Evolutionary conservation across 2,888 invertebrate genomes (phyloP).

Genomic region (Noctua janthina): DNA sequence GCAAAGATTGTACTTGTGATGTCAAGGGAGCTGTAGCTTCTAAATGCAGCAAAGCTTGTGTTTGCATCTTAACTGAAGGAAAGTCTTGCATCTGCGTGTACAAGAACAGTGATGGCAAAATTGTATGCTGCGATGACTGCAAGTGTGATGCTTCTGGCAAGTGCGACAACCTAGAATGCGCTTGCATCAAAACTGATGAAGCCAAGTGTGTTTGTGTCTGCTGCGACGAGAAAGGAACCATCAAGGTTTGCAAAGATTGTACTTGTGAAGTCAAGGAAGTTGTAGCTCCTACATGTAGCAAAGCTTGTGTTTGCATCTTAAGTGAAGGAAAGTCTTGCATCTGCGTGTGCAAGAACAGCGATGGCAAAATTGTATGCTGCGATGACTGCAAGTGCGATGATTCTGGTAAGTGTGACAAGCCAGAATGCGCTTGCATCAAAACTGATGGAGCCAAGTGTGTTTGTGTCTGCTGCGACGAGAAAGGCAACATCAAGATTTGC

Average conservation of each 20-base stretch:
- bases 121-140: slow-evolving; percentile 66
- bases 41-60: slow-evolving; percentile 53
- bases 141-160: slow-evolving; percentile 53
- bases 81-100: slow-evolving; percentile 61
- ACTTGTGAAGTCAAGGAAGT: slow-evolving; percentile 16
- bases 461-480: slow-evolving; percentile 63
- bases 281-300: slow-evolving; percentile 35
- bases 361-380: slow-evolving; percentile 41
- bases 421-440: slow-evolving; percentile 58
- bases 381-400: slow-evolving; percentile 52
- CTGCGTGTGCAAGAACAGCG: slow-evolving; percentile 51
- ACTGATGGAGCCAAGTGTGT: slow-evolving; percentile 63
- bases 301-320: slow-evolving; percentile 60
- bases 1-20: slow-evolving; percentile 64
- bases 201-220: slow-evolving; percentile 52
- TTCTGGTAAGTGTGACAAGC: slow-evolving; percentile 39
- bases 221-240: slow-evolving; percentile 37
- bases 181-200: slow-evolving; percentile 44
- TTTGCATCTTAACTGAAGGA: slow-evolving; percentile 62
- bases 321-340: slow-evolving; percentile 58
- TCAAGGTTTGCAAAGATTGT: slow-evolving; percentile 50
- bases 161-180: slow-evolving; percentile 51
- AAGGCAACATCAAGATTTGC: slow-evolving; percentile 31
- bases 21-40: neutral
- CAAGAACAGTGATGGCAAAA: slow-evolving; percentile 54